Evolutionary conservation across 2,113 vertebrate species (phyloP).

Genomic region (Noctilio leporinus): DNA sequence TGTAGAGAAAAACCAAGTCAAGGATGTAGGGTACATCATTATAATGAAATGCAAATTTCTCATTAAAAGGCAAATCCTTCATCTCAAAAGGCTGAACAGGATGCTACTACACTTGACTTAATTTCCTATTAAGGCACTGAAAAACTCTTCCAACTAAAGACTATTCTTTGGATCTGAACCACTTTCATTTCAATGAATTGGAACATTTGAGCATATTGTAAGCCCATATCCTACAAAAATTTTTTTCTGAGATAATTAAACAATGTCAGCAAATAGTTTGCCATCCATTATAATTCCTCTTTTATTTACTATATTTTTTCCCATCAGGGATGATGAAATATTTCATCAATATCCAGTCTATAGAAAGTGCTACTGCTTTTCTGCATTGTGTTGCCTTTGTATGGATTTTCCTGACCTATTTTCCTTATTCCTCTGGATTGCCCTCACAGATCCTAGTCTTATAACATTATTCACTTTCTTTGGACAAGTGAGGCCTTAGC

Average conservation of each 20-base stretch:
- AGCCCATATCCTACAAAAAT: background rate
- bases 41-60: slow-evolving; percentile 56
- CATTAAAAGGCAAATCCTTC: slow-evolving; percentile 62
- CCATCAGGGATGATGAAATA: background rate
- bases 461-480: background rate
- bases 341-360: background rate
- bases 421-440: background rate
- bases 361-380: background rate
- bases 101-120: slow-evolving; percentile 15
- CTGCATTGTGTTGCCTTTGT: background rate
- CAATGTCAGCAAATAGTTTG: background rate
- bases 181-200: slow-evolving; percentile 42
- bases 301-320: background rate
- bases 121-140: background rate
- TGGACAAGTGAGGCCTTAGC: background rate
- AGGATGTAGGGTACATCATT: slow-evolving; percentile 6
- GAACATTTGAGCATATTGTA: background rate
- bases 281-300: background rate
- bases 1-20: slow-evolving; percentile 14
- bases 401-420: background rate
- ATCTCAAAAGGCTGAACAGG: slow-evolving; percentile 24
- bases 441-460: background rate
- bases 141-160: background rate
- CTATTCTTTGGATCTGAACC: background rate
- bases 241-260: background rate